These are phyloP conservation scores for Baronia brevicornis DNA, from an alignment of 2,888 invertebrate genomes.

Conservation along the genomic window DNA sequence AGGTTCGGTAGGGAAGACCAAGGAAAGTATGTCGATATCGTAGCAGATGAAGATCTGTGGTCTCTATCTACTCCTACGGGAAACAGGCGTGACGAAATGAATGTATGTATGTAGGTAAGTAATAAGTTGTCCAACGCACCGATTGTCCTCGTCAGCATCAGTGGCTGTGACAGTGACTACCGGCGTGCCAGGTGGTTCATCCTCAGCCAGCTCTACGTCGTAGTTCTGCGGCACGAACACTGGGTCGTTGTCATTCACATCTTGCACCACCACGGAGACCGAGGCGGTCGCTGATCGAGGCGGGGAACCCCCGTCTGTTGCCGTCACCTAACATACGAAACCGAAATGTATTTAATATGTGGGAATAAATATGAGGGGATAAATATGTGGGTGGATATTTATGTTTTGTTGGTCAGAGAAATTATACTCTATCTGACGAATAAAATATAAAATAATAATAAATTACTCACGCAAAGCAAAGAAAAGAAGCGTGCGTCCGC, in stretches of 20 bases:
- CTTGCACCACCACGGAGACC: constrained; percentile 91
- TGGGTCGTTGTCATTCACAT: constrained; percentile 97
- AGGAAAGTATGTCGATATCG: too few relatives aligned
- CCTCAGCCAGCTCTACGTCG: constrained; percentile 92
- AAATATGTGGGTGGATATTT: too few relatives aligned
- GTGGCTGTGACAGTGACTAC: constrained; percentile 92
- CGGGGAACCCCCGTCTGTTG: constrained; percentile 91
- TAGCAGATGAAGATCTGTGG: too few relatives aligned
- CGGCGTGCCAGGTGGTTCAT: constrained; percentile 91
- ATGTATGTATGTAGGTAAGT: too few relatives aligned
- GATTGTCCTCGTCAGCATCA: constrained; percentile 91
- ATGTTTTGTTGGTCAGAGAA: too few relatives aligned
- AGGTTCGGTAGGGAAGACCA: too few relatives aligned
- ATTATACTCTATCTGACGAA: too few relatives aligned
- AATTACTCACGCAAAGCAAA: too few relatives aligned
- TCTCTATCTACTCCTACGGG: too few relatives aligned
- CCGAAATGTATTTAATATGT: neutral
- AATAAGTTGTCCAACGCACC: constrained; percentile 33
- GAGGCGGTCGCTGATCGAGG: constrained; percentile 90
- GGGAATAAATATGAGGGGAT: too few relatives aligned
- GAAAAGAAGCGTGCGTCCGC: too few relatives aligned
- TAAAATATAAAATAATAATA: neutral
- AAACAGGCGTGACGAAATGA: too few relatives aligned
- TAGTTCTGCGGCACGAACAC: constrained; percentile 95
- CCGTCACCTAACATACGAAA: constrained; percentile 75